Percentiles rank a stretch among this genome's conserved stretches.
These are phyloP conservation scores for Festucalex cinctus DNA, from an alignment of 2,113 vertebrate genomes.

Conservation along the genomic window DNA sequence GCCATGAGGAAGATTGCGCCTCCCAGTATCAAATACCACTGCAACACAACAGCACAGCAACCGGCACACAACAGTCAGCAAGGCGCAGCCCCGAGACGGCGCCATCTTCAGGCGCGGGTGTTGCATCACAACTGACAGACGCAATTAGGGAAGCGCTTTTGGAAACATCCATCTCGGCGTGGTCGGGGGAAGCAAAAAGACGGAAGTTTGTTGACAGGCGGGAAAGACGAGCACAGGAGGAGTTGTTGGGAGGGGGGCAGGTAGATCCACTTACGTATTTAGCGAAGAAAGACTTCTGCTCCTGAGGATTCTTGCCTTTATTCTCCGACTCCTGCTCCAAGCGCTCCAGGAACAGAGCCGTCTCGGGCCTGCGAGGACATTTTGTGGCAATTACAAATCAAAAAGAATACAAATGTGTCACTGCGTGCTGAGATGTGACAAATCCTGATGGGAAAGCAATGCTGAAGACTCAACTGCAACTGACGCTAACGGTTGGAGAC, in stretches of 20 bases:
- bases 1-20: constrained; percentile 89
- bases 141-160: background rate
- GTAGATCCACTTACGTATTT: constrained; percentile 84
- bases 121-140: background rate
- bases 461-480: no score
- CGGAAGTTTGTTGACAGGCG: background rate
- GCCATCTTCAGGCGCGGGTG: background rate
- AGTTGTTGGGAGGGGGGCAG: background rate
- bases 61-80: constrained; percentile 26
- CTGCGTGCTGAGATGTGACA: background rate
- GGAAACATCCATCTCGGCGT: background rate
- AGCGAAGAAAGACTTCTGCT: constrained; percentile 92
- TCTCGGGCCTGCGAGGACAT: constrained; percentile 77
- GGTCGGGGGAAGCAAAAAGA: background rate
- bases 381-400: constrained; percentile 20
- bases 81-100: constrained; percentile 14
- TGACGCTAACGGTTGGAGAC: background rate
- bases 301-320: constrained; percentile 88
- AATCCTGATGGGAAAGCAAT: no score
- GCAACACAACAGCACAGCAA: constrained; percentile 79
- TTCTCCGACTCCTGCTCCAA: constrained; percentile 86
- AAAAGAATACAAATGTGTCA: background rate
- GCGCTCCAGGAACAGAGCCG: constrained; percentile 81
- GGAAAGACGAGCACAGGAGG: background rate
- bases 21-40: constrained; percentile 96